phyloP scores from a whole-genome alignment of 2,113 vertebrate species.

The Nematolebias whitei region DNA sequence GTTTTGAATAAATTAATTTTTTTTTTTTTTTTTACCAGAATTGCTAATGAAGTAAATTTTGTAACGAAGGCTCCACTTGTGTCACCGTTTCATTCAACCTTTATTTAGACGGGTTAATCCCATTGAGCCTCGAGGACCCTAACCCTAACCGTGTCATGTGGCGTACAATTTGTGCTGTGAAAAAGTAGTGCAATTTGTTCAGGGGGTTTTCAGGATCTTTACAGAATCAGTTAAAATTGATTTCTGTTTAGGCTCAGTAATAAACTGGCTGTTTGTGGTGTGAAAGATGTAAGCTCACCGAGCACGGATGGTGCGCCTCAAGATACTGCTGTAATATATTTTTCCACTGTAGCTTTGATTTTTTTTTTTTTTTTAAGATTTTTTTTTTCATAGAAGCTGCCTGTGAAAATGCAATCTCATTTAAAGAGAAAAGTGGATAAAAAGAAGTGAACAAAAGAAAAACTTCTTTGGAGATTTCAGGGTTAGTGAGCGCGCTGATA shows the following conservation, averaged over 20 bases:
- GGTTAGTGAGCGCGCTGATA: not conserved
- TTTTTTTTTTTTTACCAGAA: no score
- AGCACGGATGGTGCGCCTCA: not conserved
- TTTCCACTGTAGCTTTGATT: no score
- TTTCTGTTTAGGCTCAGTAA: not conserved
- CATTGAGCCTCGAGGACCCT: no score
- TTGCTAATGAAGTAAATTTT: no score
- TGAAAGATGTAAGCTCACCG: not conserved
- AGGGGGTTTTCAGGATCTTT: not conserved
- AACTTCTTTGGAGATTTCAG: not conserved
- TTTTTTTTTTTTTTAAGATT: not conserved
- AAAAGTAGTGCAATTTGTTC: no score
- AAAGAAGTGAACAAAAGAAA: not conserved
- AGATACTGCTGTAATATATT: not conserved
- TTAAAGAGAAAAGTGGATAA: not conserved
- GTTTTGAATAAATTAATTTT: no score
- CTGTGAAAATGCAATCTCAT: not conserved
- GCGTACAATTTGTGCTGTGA: not conserved
- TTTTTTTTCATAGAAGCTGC: not conserved
- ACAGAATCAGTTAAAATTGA: not conserved
- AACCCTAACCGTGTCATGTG: not conserved
- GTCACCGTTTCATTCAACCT: no score
- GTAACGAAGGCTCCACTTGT: not conserved
- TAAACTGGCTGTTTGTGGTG: not conserved
- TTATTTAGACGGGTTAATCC: no score